phyloP scores from a whole-genome alignment of 2,888 invertebrate species.

The Chrysotoxum bicinctum region DNA sequence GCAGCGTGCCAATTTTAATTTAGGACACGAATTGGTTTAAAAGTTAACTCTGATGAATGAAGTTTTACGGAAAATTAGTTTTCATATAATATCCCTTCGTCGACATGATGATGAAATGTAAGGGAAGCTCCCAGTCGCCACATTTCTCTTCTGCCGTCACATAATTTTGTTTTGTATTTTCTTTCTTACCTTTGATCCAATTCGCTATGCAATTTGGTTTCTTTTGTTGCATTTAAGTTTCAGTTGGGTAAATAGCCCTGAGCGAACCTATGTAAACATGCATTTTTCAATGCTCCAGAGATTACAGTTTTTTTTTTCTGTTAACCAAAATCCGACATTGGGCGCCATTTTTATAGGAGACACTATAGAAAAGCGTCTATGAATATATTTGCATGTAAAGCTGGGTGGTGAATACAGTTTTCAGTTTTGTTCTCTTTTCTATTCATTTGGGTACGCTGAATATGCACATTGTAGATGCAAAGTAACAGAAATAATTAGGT shows the following conservation, averaged over 20 bases:
- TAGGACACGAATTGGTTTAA: constrained; percentile 32
- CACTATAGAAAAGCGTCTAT: background rate
- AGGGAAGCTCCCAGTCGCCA: constrained; percentile 12
- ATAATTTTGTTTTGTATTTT: background rate
- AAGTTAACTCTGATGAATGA: background rate
- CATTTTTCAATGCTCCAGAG: background rate
- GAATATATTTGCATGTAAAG: constrained; percentile 9
- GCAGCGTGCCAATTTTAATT: constrained; percentile 32
- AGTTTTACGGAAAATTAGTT: constrained; percentile 23
- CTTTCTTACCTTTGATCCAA: background rate
- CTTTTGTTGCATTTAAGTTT: constrained; percentile 11
- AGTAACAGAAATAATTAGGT: constrained; percentile 12
- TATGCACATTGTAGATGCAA: background rate
- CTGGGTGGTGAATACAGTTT: background rate
- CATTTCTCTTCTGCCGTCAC: background rate
- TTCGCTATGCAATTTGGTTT: constrained; percentile 9
- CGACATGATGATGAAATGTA: background rate
- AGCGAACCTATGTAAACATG: background rate
- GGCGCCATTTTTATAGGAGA: constrained; percentile 15
- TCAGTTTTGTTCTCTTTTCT: background rate
- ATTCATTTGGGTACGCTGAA: background rate
- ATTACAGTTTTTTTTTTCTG: background rate
- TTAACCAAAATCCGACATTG: background rate
- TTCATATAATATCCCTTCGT: background rate
- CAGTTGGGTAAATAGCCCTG: background rate